These are phyloP conservation scores for Phortica okadai DNA, from an alignment of 2,888 invertebrate genomes.

Conservation along the genomic window DNA sequence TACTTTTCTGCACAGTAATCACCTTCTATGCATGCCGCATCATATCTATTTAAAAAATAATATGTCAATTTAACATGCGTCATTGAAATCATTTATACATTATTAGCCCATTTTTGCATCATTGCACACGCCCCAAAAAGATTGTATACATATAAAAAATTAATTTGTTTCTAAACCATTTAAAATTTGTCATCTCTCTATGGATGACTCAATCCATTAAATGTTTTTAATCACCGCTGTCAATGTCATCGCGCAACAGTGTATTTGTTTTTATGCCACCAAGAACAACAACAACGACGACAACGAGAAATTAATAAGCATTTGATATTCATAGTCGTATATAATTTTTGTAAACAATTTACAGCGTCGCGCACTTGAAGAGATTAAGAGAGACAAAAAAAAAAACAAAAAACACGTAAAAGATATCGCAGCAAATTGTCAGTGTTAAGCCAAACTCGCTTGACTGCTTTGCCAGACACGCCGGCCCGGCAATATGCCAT, in stretches of 20 bases:
- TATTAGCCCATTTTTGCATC: not conserved
- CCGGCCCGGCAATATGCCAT: constrained; percentile 39
- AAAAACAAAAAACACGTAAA: constrained; percentile 31
- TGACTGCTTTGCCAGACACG: constrained; percentile 63
- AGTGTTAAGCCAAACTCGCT: constrained; percentile 51
- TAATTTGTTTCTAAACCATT: too few relatives aligned
- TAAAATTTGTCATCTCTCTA: too few relatives aligned
- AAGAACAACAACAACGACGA: not conserved
- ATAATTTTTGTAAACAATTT: constrained; percentile 58
- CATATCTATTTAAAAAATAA: not conserved
- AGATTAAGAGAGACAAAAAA: constrained; percentile 51
- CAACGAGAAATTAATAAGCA: not conserved
- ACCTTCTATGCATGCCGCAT: not conserved
- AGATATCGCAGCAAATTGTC: constrained; percentile 30
- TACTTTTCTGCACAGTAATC: not conserved
- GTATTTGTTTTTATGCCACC: too few relatives aligned
- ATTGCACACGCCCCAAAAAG: not conserved
- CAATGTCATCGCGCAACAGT: too few relatives aligned
- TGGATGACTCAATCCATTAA: too few relatives aligned
- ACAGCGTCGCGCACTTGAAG: constrained; percentile 38
- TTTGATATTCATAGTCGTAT: constrained; percentile 56
- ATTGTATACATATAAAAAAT: too few relatives aligned
- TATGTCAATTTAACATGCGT: not conserved
- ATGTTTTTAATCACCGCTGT: too few relatives aligned
- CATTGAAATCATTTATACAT: not conserved